Percentiles rank a stretch among this genome's conserved stretches.
These are phyloP conservation scores for Embidobia sp. DNA, from an alignment of 2,888 invertebrate species.

Conservation along the genomic window DNA sequence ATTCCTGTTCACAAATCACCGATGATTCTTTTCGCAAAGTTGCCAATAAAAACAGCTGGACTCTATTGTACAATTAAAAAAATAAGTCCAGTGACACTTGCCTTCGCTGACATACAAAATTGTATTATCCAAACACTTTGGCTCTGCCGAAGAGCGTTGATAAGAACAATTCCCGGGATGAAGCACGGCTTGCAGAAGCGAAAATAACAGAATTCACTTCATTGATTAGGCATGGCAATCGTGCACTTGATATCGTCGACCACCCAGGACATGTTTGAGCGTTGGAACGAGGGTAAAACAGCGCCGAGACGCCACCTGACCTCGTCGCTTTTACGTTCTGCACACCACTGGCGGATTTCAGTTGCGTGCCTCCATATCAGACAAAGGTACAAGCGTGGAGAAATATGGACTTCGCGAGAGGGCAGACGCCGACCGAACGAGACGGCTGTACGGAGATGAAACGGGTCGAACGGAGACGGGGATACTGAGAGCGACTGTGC, in stretches of 20 bases:
- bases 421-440: slow-evolving; percentile 45
- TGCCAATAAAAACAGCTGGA: no score
- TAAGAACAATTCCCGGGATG: neutral
- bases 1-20: no score
- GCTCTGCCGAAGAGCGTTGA: neutral
- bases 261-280: slow-evolving; percentile 32
- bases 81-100: slow-evolving; percentile 6
- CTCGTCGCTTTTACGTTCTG: slow-evolving; percentile 72
- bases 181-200: neutral
- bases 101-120: slow-evolving; percentile 21
- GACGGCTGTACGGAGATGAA: slow-evolving; percentile 33
- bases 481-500: slow-evolving; percentile 63
- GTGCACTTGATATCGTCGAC: slow-evolving; percentile 24
- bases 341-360: slow-evolving; percentile 77
- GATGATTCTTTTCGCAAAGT: no score
- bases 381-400: slow-evolving; percentile 56
- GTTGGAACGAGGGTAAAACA: slow-evolving; percentile 42
- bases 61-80: neutral
- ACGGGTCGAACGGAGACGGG: slow-evolving; percentile 60
- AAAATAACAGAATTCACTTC: slow-evolving; percentile 27
- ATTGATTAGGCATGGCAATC: slow-evolving; percentile 50
- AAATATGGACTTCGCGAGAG: slow-evolving; percentile 59
- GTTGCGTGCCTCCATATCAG: slow-evolving; percentile 59
- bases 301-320: slow-evolving; percentile 55
- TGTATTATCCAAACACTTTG: slow-evolving; percentile 4